Evolutionary conservation across 2,797 vertebrate species (phyloP).

Genomic region (Lithobates sylvaticus): DNA sequence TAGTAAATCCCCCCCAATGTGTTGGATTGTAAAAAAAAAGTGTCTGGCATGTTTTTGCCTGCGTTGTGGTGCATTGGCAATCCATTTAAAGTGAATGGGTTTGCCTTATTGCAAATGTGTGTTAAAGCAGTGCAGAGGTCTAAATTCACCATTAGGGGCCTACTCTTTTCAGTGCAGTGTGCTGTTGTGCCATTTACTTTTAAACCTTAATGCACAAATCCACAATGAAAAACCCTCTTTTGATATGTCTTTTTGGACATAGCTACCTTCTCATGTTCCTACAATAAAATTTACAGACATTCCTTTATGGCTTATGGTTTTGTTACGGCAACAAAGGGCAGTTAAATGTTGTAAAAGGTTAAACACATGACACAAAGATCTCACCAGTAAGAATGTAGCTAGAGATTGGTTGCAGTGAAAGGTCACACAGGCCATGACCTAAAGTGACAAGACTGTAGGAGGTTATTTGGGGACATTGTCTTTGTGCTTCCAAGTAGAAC

Average conservation of each 20-base stretch:
- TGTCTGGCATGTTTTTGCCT: too few species aligned
- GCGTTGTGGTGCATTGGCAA: too few species aligned
- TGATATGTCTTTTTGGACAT: not conserved
- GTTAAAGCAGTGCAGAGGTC: too few species aligned
- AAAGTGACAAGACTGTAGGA: not conserved
- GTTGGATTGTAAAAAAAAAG: too few species aligned
- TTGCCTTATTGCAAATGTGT: too few species aligned
- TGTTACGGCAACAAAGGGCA: not conserved
- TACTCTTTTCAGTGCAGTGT: too few species aligned
- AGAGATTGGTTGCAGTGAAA: not conserved
- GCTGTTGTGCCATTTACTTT: too few species aligned
- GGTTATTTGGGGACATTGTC: not conserved
- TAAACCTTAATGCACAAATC: too few species aligned
- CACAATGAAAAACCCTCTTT: too few species aligned
- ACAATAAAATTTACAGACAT: not conserved
- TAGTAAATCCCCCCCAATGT: too few species aligned
- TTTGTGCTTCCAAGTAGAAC: not conserved
- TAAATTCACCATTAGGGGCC: too few species aligned
- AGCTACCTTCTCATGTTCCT: not conserved
- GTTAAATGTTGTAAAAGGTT: not conserved
- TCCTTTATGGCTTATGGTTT: not conserved
- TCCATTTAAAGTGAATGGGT: too few species aligned
- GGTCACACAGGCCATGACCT: constrained; percentile 6
- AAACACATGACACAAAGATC: not conserved
- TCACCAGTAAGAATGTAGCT: not conserved